Evolutionary conservation across 2,113 vertebrate species (phyloP), one percentile per base, ranked within the genome.

Genomic region (Tor tambroides): DNA sequence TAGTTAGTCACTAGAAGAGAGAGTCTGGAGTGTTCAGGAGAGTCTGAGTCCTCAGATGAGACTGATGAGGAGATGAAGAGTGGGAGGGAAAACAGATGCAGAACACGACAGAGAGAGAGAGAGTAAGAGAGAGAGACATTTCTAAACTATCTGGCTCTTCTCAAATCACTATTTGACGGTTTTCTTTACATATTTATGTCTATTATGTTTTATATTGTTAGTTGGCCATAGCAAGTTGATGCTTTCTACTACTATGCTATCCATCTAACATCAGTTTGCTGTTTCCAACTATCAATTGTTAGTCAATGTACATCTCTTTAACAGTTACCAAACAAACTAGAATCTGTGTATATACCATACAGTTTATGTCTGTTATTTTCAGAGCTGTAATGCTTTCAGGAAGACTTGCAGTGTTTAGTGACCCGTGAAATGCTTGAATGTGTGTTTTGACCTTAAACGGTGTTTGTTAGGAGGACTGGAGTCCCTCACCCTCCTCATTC

Each of bases 71-170:
- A 77, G 67, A 78, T 38, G 89, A 87, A 35, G 84, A 87, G 78
- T 56, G 86, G 88, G 80, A 91, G 88, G 82, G 85, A 90, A 88
- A 87, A 51, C 17, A 26, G 6, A 56, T n/a, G 59, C 59, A 63
- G 59, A 26, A 23, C 59, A 4, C 10, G 46, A 14, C 12, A 71
- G 74, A 71, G 49, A 72, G 75, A 84, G 61, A 84, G 51, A 74
- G 72, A 87, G 61, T n/a, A n/a, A 74, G 72, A 87, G 61, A 69
- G 78, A 41, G 30, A 38, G 32, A 5, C 3, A 11, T 2, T 5
- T 69, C 30, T 69, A 69, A 69, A 15, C 30, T 35, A 8, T 74
- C 71, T n/a, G 35, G 21, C 35, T n/a, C 2, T 74, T 43, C 21
- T 74, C 21, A 74, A n/a, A 74, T n/a, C 19, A 41, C 10, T 43